Base-by-base conservation (phyloP, 2,888 invertebrate species). In the Leptopilina drosophilae region DNA sequence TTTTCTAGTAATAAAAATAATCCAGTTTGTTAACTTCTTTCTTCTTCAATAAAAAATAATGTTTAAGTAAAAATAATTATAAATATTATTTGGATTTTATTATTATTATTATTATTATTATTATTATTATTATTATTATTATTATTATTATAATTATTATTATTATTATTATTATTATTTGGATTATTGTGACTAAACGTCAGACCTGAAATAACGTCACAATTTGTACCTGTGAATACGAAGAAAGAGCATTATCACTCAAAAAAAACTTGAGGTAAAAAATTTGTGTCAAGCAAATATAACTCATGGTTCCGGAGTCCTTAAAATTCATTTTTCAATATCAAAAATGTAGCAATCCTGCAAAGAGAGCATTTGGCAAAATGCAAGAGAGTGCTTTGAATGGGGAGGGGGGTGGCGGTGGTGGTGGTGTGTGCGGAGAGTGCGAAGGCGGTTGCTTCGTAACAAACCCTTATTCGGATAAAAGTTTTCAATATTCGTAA, bases 381-480 rank as follows among this genome's bases (percentile, higher is more conserved):
- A 87, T 82, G 83, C 78, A 83, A 80, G 82, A 81, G 49, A 49
- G 49, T 49, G 49, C 49, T 49, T 11, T 49, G 12, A 46, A 8
- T 1, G 49, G 49, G 11, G 9, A 12, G 4, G 2, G 49, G 49
- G 12, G 11, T 12, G 11, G 49, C 12, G 49, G 12, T 12, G 49
- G 11, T 1, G 12, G 84, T 84, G 82, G 33, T 33, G 33, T 33
- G 33, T 33, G 33, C 33, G 33, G 33, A 33, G 33, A 33, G 33
- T 33, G 33, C 33, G 33, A 33, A 33, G 33, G 33, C 33, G 33
- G 84, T 84, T 82, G 86, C 87, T 87, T 84, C 85, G 87, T 87
- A 87, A 89, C 88, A 88, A 89, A 88, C 86, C 87, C 84, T 56
- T 85, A 87, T 88, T 87, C 85, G 83, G 56, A 85, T 81, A 84